Evolutionary conservation across 2,888 invertebrate genomes (phyloP), one percentile per base, ranked within the genome.

Genomic region (Tetrapedia diversipes): DNA sequence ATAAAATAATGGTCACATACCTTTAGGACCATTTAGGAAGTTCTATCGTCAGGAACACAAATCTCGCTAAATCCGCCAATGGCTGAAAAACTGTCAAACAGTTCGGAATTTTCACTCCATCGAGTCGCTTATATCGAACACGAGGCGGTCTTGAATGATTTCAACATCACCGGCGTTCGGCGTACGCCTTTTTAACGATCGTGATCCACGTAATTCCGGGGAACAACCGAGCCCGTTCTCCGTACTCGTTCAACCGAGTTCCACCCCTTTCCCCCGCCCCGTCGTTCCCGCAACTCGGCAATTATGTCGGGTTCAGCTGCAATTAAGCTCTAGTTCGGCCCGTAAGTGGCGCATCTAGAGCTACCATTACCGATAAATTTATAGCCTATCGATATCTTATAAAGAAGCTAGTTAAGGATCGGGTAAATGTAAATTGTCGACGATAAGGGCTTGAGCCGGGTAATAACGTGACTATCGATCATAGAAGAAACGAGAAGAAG

Each of bases 291-390:
- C 68, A 41, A 27, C 49, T 51, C 56, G 64, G 65, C 68, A 64
- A 69, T 80, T 69, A 64, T 66, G 59, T 74, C 51, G 73, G 65
- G 67, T 80, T 80, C 78, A 66, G 49, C 66, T 77, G 73, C 76
- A 76, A 83, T 83, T 82, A 83, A 77, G 74, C 69, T 41, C 47
- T 49, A 68, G 69, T 73, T 80, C 63, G 56, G 24, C 19, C 39
- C 68, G 39, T 41, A 41, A 65, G 49, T 57, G 57, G 56, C 41
- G 57, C 65, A 59, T n/a, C 57, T 10, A 59, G 27, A 57, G 56
- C 34, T 65, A 65, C 70, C 43, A 71, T 71, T 71, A 71, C 41
- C 49, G 24, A 65, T 27, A 24, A 71, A 66, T 71, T 71, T 71
- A 66, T 71, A 43, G 56, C 56, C 41, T 64, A 65, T 70, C 70